Conservation (phyloP, 23 tunicate genomes). For the Trididemnum nubilum region DNA sequence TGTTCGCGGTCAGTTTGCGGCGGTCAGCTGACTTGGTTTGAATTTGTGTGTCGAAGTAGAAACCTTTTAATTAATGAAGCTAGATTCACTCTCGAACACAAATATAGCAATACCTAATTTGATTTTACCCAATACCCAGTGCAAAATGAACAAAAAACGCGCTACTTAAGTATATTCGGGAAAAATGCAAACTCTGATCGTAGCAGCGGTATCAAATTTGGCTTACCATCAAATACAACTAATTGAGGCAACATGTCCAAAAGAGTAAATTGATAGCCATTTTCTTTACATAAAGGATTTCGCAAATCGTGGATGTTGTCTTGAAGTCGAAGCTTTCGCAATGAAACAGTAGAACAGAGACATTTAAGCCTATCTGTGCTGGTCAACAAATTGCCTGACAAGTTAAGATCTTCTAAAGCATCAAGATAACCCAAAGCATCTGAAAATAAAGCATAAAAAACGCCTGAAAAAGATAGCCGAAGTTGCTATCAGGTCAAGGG, state of each 20-base stretch:
- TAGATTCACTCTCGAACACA: too few species aligned
- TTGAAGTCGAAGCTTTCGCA: slow-evolving; percentile 57
- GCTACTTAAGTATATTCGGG: too few species aligned
- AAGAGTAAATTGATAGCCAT: slow-evolving; percentile 46
- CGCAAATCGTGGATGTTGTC: slow-evolving; percentile 52
- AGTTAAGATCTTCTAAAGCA: slow-evolving; percentile 51
- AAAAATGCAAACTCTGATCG: too few species aligned
- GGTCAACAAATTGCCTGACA: slow-evolving; percentile 65
- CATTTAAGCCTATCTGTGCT: slow-evolving; percentile 60
- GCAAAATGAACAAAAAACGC: too few species aligned
- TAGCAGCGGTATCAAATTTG: neutral
- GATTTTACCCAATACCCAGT: too few species aligned
- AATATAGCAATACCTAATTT: too few species aligned
- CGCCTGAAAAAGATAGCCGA: neutral
- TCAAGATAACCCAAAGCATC: slow-evolving; percentile 54
- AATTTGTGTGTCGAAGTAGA: too few species aligned
- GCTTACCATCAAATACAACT: slow-evolving; percentile 51
- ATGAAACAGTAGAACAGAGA: slow-evolving; percentile 13
- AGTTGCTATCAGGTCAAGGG: too few species aligned
- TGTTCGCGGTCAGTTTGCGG: too few species aligned
- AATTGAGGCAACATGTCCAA: slow-evolving; percentile 43
- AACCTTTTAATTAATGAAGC: too few species aligned
- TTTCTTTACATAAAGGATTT: slow-evolving; percentile 62
- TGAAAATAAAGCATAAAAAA: slow-evolving; percentile 11
- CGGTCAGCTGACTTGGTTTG: too few species aligned